Evolutionary conservation across 2,888 invertebrate genomes (phyloP), one percentile per base, ranked within the genome.

Genomic region (Adelphocoris suturalis): DNA sequence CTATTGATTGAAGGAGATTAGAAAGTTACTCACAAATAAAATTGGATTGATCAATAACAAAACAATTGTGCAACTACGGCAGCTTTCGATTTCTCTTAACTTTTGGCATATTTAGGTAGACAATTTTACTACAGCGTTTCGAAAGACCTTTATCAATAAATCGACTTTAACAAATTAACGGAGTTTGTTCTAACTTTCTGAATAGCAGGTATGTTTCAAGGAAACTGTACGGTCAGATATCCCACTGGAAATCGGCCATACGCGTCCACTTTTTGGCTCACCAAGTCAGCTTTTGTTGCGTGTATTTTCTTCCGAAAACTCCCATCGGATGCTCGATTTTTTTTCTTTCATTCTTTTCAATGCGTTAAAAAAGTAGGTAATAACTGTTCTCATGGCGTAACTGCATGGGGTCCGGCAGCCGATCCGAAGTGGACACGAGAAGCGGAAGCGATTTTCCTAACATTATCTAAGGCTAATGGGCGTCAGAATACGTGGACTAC

Each of bases 201-300:
- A n/a, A n/a, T n/a, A n/a, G n/a, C n/a, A n/a, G n/a, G n/a, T n/a
- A n/a, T n/a, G n/a, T n/a, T n/a, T n/a, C n/a, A n/a, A n/a, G n/a
- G n/a, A n/a, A n/a, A n/a, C n/a, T n/a, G n/a, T 7, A 37, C 68
- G 68, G 23, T 23, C 68, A 23, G 68, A 68, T 68, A 19, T 68
- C 19, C 5, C 23, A 0, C 68, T 68, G 68, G 27, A 23, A 68
- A 68, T 7, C 37, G 37, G 7, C 37, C 37, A 37, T 37, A 37
- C 19, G 23, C 9, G 37, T 37, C 68, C 19, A 68, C 68, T 23
- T 68, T 68, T 68, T 13, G 27, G 11, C 0, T 23, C 27, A 61
- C 19, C 61, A n/a, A n/a, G n/a, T 61, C 61, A 7, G 1, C 61
- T 61, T 68, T 68, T 68, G 68, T 68, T 68, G 68, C 68, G 23